Conservation (phyloP, 2,888 invertebrate genomes). For the Masnerella sp. region DNA sequence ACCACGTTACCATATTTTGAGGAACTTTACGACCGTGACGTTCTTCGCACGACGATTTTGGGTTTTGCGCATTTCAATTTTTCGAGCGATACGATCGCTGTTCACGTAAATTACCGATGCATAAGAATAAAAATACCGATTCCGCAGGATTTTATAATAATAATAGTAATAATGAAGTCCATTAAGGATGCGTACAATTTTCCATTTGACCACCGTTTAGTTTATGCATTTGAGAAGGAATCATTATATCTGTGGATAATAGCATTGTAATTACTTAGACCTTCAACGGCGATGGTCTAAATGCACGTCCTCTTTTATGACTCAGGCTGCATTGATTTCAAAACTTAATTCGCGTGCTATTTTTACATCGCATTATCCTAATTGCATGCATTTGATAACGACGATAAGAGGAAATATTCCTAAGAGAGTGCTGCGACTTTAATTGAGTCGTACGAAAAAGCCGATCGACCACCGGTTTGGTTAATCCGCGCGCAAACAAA, state of each 20-base stretch:
- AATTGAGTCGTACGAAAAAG: neutral
- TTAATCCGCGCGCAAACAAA: constrained; percentile 43
- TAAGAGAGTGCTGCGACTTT: neutral
- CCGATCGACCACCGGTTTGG: constrained; percentile 5
- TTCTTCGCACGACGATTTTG: constrained; percentile 18
- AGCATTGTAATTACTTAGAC: constrained; percentile 40
- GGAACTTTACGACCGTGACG: constrained; percentile 38
- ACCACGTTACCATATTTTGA: constrained; percentile 49
- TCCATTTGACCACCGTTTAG: constrained; percentile 21
- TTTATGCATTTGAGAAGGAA: constrained; percentile 49
- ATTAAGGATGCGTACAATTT: no score
- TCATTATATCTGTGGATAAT: constrained; percentile 28
- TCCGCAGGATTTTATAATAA: no score
- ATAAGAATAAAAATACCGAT: no score
- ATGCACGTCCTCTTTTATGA: constrained; percentile 37
- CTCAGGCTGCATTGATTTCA: constrained; percentile 36
- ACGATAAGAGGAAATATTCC: neutral
- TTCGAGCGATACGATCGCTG: no score
- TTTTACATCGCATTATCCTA: constrained; percentile 9
- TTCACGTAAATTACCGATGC: no score
- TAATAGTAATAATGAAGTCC: no score
- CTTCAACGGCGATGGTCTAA: constrained; percentile 39
- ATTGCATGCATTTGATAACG: neutral
- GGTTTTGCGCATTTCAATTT: constrained; percentile 10
- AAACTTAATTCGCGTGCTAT: constrained; percentile 17